Evolutionary conservation across 2,797 vertebrate genomes (phyloP).

Genomic region (Pangasius krempfi): DNA sequence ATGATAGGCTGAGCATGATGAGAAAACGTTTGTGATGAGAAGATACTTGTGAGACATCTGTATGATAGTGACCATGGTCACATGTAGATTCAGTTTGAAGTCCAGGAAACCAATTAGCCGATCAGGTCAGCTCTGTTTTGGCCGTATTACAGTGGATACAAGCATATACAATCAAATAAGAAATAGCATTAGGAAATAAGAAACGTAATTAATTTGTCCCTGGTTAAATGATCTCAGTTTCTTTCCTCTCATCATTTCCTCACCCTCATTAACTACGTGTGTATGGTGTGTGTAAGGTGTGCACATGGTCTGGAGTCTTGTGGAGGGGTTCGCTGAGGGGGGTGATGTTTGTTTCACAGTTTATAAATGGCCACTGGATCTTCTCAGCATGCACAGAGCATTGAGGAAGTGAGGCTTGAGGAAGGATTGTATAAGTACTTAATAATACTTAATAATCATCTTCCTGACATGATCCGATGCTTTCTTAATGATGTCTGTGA

Average conservation of each 20-base stretch:
- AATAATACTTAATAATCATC: slow-evolving; percentile 15
- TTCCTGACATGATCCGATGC: slow-evolving; percentile 7
- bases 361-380: background rate
- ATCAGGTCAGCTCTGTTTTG: background rate
- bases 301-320: background rate
- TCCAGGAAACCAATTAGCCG: background rate
- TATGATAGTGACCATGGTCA: background rate
- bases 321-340: background rate
- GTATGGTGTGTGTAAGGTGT: background rate
- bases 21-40: background rate
- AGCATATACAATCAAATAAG: background rate
- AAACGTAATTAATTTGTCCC: slow-evolving; percentile 6
- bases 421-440: background rate
- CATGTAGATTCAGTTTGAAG: background rate
- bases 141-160: background rate
- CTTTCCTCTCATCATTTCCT: slow-evolving; percentile 21
- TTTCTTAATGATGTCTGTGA: background rate
- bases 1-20: background rate
- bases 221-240: background rate
- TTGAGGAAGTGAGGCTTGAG: background rate
- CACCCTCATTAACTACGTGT: background rate
- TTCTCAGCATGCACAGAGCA: slow-evolving; percentile 6
- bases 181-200: background rate
- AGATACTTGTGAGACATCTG: background rate
- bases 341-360: background rate